Conservation (phyloP, 2,113 vertebrate species). For the Gorsachius goisagi region DNA sequence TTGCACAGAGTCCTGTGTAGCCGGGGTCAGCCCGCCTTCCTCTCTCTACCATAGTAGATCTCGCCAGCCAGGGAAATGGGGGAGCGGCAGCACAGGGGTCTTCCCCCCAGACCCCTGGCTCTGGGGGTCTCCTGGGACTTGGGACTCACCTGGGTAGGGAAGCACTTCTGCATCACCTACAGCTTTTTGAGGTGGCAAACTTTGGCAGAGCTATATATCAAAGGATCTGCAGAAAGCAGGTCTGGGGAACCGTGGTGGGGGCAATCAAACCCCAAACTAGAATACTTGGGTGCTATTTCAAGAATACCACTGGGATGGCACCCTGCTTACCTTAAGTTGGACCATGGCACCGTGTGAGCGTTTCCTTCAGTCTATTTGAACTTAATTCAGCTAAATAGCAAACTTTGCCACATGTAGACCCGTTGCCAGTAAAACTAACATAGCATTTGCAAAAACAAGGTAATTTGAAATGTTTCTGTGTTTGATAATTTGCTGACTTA, state of each 20-base stretch:
- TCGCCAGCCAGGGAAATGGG: background rate
- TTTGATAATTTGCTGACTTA: conserved; percentile 22
- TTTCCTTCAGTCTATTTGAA: background rate
- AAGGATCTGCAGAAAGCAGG: background rate
- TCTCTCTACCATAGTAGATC: background rate
- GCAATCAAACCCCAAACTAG: background rate
- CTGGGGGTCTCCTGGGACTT: too few species aligned
- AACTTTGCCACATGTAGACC: background rate
- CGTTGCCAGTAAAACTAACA: background rate
- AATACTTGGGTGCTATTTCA: background rate
- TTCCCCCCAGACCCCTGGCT: background rate
- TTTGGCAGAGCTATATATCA: background rate
- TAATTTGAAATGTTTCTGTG: background rate
- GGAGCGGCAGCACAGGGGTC: background rate
- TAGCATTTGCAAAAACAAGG: background rate
- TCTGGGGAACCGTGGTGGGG: background rate
- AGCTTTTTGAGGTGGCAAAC: background rate
- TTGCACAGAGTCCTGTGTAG: background rate
- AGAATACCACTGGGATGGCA: background rate
- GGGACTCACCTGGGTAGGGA: background rate
- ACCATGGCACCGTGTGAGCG: background rate
- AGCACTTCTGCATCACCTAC: background rate
- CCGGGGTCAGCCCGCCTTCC: too few species aligned
- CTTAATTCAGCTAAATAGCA: background rate
- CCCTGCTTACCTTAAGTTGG: background rate